Evolutionary conservation across 2,888 invertebrate species (phyloP), one percentile per base, ranked within the genome.

Genomic region (Orthosia cruda): DNA sequence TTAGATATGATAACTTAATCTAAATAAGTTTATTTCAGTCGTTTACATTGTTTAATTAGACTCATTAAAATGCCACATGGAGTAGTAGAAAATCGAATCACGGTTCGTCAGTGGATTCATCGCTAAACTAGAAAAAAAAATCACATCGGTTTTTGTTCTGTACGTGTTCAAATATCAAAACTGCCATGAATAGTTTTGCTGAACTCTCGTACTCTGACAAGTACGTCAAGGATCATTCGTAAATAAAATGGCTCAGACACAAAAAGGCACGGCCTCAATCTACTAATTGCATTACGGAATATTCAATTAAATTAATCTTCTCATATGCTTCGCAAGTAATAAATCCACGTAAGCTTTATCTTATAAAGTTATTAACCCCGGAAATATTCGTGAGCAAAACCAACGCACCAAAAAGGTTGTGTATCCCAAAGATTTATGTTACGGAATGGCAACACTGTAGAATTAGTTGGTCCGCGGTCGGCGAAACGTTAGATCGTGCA

Each of bases 391-490:
- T 70, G 70, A 66, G 67, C 57, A 67, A 85, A 80, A 66, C 50
- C 58, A 74, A 59, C 81, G 49, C 49, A 65, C 64, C 72, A 70
- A 76, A 85, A 55, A 74, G 77, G 74, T 74, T 87, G 72, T 78
- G 80, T 80, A 74, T 74, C 80, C 64, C 76, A 26, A 83, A 81
- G 84, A 86, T 84, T 86, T 86, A 86, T 84, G 81, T 78, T 80
- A 63, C 80, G 74, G 72, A 81, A 84, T 77, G 75, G 80, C 72
- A 74, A 83, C 87, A 77, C 65, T 83, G 76, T 77, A 67, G 77
- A 83, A 86, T 86, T 84, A 86, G 88, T 86, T 84, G 77, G 87
- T 71, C 68, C 66, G 78, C 72, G 80, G 81, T 80, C 73, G 78
- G 76, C 58, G 74, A 68, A 84, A 72, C 77, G 80, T 74, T 80